These are phyloP conservation scores for Brachyalestes nurse DNA, from an alignment of 2,797 vertebrate species.

Conservation along the genomic window DNA sequence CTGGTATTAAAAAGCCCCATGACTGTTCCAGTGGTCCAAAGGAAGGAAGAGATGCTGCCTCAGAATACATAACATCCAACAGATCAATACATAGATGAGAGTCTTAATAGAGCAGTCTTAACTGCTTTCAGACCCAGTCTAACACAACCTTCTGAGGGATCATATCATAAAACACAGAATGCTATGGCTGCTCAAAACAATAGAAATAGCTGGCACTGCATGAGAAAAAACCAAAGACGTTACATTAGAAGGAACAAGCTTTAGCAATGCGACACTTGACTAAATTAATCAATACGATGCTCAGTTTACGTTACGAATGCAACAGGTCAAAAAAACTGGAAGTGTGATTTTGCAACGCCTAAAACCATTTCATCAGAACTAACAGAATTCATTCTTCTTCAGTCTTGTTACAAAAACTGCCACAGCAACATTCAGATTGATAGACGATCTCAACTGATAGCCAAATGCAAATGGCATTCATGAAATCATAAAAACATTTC, in stretches of 20 bases:
- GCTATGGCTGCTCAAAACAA: neutral
- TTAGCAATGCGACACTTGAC: constrained; percentile 29
- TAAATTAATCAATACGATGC: constrained; percentile 39
- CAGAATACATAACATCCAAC: constrained; percentile 31
- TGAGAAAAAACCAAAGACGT: neutral
- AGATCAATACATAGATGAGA: constrained; percentile 17
- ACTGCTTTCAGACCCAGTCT: neutral
- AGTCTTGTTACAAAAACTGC: neutral
- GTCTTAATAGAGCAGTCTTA: constrained; percentile 8
- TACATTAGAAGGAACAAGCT: constrained; percentile 8
- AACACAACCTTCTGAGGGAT: neutral
- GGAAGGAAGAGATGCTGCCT: constrained; percentile 29
- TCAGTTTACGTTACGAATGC: constrained; percentile 25
- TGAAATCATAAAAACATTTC: neutral
- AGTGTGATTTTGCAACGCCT: neutral
- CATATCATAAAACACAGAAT: constrained; percentile 8
- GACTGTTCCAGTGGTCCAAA: constrained; percentile 57
- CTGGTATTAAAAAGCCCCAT: constrained; percentile 25
- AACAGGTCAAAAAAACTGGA: neutral
- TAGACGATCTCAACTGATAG: neutral
- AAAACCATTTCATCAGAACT: neutral
- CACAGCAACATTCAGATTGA: neutral
- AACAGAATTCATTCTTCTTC: neutral
- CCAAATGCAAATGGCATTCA: neutral
- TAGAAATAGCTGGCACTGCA: neutral